Conservation (phyloP, 2,797 vertebrate species). For the Lutjanus argentimaculatus region DNA sequence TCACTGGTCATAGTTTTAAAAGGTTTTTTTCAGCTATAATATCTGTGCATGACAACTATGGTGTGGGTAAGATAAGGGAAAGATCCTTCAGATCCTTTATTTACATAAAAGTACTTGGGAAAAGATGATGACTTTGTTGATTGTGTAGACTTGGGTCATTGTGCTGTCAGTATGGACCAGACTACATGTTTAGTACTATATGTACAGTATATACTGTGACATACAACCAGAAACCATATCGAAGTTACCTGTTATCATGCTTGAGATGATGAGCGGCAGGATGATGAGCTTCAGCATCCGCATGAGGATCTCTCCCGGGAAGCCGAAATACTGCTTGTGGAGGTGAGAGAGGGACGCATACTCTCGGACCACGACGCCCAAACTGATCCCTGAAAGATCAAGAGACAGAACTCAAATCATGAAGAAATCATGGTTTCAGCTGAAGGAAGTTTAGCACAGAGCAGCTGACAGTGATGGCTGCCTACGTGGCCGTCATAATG, state of each 20-base stretch:
- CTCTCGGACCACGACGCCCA: constrained; percentile 92
- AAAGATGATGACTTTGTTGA: background rate
- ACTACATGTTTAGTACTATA: background rate
- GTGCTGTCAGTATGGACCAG: background rate
- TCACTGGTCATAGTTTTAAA: no score
- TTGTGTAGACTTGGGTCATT: background rate
- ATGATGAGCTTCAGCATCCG: constrained; percentile 98
- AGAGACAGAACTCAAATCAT: background rate
- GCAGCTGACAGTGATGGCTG: background rate
- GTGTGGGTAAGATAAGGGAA: no score
- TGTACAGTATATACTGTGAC: background rate
- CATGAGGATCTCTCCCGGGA: constrained; percentile 97
- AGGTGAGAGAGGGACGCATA: constrained; percentile 90
- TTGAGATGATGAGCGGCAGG: constrained; percentile 96
- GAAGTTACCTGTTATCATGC: constrained; percentile 96
- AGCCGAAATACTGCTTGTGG: constrained; percentile 95
- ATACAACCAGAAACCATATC: background rate
- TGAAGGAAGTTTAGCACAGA: background rate
- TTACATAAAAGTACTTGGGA: no score
- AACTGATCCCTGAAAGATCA: constrained; percentile 87
- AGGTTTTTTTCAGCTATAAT: no score
- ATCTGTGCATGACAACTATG: no score
- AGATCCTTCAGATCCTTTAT: no score
- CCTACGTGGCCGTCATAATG: no score
- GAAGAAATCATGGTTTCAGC: background rate